Base-by-base conservation (phyloP, 2,113 vertebrate species). In the Callaeas wilsoni region DNA sequence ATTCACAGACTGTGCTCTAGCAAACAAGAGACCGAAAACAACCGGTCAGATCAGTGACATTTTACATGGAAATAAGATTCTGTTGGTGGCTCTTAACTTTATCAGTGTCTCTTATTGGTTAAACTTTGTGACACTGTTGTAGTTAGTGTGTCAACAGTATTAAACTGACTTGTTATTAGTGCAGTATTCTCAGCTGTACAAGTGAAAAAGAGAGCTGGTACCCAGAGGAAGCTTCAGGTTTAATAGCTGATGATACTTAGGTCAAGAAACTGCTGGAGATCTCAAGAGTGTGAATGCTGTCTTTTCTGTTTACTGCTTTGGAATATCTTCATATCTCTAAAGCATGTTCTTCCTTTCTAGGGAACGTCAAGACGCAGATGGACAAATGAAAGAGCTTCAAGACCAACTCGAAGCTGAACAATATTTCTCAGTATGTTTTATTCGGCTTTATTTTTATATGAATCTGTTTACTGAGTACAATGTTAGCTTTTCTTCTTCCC, bases 341-440 rank as follows among this genome's bases (percentile, higher is more conserved):
- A 68, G 19, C 39, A 16, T 23, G 4, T 49, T 94, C 30, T 71
- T 91, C 63, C 44, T 71, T 97, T 96, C n/a, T 97, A 99, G 99
- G 97, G 99, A 99, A 95, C 98, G 99, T 30, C 99, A 99, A 65
- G 99, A 99, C 94, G 98, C 99, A 60, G 99, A 99, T 46, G 99
- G 99, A 23, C 99, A 99, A 94, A 99, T 99, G 99, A 99, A 99
- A 96, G 99, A 99, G 90, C 98, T 99, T 65, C 99, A 99, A 95
- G 99, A 99, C 94, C 99, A 99, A 93, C 98, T 99, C 19, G 99
- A 99, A 97, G 99, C 99, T 12, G 99, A 99, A 56, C 99, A 99
- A 78, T 99, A 99, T 98, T 99, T 99, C 97, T 99, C 99, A 5
- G 99, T 99, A 97, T 97, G 99, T 98, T 76, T 92, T 82, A 13